A percentile compares a stretch with the other conserved stretches of the same genome.
phyloP scores from a whole-genome alignment of 53 echinoderm and acorn worm genomes.

The Echinometra lucunter region DNA sequence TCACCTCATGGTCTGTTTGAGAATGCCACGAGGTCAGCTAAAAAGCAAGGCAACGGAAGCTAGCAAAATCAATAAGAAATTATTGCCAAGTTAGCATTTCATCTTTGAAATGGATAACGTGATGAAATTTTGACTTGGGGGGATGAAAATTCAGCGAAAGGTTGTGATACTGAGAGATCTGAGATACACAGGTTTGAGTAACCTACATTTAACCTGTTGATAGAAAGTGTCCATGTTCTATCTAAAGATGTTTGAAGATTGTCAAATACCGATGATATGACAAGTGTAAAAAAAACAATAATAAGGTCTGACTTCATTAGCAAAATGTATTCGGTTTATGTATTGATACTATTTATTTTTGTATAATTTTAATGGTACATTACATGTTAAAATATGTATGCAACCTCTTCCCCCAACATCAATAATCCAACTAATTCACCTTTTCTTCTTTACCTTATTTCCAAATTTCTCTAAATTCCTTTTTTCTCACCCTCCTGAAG shows the following conservation, averaged over 20 bases:
- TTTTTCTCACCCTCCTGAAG: background rate
- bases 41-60: background rate
- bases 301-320: too few relatives aligned
- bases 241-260: too few relatives aligned
- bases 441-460: background rate
- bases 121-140: background rate
- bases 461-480: background rate
- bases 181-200: background rate
- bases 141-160: background rate
- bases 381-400: too few relatives aligned
- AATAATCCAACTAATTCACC: too few relatives aligned
- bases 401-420: too few relatives aligned
- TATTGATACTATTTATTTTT: too few relatives aligned
- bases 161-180: background rate
- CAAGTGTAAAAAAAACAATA: too few relatives aligned
- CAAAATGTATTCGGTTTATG: too few relatives aligned
- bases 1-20: background rate
- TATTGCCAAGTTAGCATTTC: background rate
- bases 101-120: background rate
- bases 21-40: background rate
- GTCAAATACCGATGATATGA: too few relatives aligned
- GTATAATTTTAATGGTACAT: too few relatives aligned
- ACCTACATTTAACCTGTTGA: too few relatives aligned
- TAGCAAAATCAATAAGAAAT: slow-evolving; percentile 5
- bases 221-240: too few relatives aligned